Conservation (phyloP, 2,797 vertebrate species). For the Oreonectes daqikongensis region DNA sequence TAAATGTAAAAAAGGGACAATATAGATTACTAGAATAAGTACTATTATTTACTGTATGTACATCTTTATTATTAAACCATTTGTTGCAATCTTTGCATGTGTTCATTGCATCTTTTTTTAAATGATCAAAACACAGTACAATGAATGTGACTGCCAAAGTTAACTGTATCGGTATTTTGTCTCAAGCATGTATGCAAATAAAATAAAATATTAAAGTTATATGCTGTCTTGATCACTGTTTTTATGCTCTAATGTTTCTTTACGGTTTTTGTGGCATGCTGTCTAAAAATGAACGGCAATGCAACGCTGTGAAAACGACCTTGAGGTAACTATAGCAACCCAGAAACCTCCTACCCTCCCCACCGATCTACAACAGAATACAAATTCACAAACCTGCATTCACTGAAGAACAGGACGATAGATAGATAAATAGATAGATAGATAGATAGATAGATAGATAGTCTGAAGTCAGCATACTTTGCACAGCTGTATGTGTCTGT, state of each 20-base stretch:
- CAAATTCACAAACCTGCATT: constrained; percentile 32
- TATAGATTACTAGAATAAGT: not conserved
- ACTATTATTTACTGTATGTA: not conserved
- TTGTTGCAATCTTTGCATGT: too few relatives aligned
- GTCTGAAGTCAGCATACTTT: constrained; percentile 21
- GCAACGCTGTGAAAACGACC: constrained; percentile 60
- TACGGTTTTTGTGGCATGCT: constrained; percentile 60
- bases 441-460: not conserved
- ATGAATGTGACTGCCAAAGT: not conserved
- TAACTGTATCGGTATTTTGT: not conserved
- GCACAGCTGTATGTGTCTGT: constrained; percentile 7
- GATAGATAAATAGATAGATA: not conserved
- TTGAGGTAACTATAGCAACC: constrained; percentile 72
- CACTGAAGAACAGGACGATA: not conserved
- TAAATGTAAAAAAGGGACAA: not conserved
- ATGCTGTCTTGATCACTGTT: not conserved
- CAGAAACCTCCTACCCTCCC: constrained; percentile 37
- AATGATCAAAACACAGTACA: not conserved
- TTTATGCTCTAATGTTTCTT: not conserved
- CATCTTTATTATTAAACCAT: not conserved
- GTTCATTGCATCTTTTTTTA: not conserved
- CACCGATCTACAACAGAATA: constrained; percentile 60
- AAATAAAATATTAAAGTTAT: too few relatives aligned
- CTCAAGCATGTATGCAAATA: not conserved
- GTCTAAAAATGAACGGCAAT: constrained; percentile 57